Evolutionary conservation across 2,888 invertebrate genomes (phyloP).

Genomic region (Nasonia oneida): DNA sequence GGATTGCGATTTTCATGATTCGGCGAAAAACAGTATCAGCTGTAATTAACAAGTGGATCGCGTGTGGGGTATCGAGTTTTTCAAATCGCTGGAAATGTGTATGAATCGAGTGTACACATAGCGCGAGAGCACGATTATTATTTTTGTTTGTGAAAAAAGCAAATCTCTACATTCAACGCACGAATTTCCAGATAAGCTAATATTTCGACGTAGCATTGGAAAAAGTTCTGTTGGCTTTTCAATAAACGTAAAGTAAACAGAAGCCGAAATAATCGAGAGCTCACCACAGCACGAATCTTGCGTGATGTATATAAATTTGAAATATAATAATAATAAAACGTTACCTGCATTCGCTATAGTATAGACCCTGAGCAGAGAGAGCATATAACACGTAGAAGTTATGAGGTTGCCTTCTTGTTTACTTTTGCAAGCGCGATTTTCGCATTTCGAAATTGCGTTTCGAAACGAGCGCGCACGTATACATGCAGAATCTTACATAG

Average conservation of each 20-base stretch:
- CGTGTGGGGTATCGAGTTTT: background rate
- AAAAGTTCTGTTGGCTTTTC: background rate
- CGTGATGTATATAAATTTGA: background rate
- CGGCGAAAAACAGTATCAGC: background rate
- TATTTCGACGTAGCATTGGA: background rate
- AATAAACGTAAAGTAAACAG: background rate
- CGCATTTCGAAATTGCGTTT: slow-evolving; percentile 44
- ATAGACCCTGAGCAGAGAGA: background rate
- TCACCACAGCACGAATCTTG: background rate
- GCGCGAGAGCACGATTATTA: background rate
- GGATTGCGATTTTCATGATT: background rate
- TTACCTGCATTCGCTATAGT: background rate
- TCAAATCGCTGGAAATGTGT: background rate
- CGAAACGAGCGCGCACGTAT: background rate
- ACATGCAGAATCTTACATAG: slow-evolving; percentile 8
- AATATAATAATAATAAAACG: background rate
- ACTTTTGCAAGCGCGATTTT: slow-evolving; percentile 40
- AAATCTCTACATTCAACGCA: no score
- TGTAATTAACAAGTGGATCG: background rate
- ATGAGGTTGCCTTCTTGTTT: slow-evolving; percentile 22
- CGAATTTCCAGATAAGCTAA: no score
- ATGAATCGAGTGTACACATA: background rate
- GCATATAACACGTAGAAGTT: background rate
- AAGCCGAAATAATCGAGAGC: background rate
- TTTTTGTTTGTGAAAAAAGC: no score